Base-by-base conservation (phyloP, 1,140 invertebrate species). In the Drosophila punjabiensis region DNA sequence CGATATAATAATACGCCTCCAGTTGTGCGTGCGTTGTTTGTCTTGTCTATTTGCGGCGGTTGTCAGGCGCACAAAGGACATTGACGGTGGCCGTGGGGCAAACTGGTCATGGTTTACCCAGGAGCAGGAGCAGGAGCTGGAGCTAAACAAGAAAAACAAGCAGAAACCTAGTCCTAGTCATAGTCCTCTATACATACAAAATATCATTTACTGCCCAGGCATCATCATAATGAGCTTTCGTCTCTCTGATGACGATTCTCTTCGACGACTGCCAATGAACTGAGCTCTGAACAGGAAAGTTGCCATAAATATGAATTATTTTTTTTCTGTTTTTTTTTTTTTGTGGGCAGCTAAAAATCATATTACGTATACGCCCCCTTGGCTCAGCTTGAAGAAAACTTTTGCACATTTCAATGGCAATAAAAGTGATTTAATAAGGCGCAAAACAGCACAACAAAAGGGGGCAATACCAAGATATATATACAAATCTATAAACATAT, bases 381-480 rank as follows among this genome's bases (percentile, higher is more conserved):
- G 18, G 11, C 45, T 14, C 32, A 7, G 28, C 39, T 28, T 20
- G 20, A 10, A 45, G 18, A 66, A 73, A 88, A 87, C 71, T 87
- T 84, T 89, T 81, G 68, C 86, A 79, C 82, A 89, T 89, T 90
- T 89, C 86, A 89, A 91, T 81, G 87, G 86, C 82, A 90, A 91
- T 91, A 87, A 90, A 86, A 91, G 87, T 91, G 87, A 90, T 91
- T 90, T 91, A 91, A 90, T 90, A 90, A 90, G 74, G 87, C 87
- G 65, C 56, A 76, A 82, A 82, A 76, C 35, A 74, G 64, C 68
- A 65, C 65, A 66, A 66, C 76, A 65, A 62, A 65, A 62, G 80
- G 48, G 20, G 45, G 55, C 24, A 76, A 68, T 14, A 13, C 33
- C 0, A n/a, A 24, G 30, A 67, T n/a, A 56, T 56, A 33, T 11